phyloP scores from a whole-genome alignment of 2,113 vertebrate species.

The Eptesicus fuscus region DNA sequence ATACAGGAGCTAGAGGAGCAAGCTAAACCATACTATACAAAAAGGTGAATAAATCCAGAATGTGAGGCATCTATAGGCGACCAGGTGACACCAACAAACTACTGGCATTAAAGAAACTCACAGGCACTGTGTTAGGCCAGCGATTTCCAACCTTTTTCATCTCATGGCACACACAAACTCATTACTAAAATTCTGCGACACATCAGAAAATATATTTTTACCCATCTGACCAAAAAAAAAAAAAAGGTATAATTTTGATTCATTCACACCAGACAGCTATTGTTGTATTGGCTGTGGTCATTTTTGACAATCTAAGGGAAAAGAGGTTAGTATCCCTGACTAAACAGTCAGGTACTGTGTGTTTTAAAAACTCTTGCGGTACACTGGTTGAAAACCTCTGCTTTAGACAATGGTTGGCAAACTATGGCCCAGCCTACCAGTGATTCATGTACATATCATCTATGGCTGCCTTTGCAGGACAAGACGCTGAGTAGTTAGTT shows the following conservation, averaged over 20 bases:
- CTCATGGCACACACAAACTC: background rate
- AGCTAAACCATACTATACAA: background rate
- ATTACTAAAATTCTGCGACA: background rate
- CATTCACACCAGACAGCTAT: background rate
- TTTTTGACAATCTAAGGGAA: background rate
- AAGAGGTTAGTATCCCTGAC: background rate
- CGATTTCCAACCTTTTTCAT: background rate
- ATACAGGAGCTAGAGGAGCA: background rate
- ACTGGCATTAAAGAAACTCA: background rate
- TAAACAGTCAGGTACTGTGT: background rate
- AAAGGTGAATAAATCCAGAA: background rate
- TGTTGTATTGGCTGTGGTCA: background rate
- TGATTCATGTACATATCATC: background rate
- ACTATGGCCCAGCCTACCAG: no score
- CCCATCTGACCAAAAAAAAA: background rate
- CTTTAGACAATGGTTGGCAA: background rate
- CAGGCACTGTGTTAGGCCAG: background rate
- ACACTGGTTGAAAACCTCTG: background rate
- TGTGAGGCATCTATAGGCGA: background rate
- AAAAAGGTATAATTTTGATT: background rate
- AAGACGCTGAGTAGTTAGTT: background rate
- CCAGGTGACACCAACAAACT: background rate
- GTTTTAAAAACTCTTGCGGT: background rate
- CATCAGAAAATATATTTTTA: background rate
- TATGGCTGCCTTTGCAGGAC: background rate